These are phyloP conservation scores for Poecilobothrus nobilitatus DNA, from an alignment of 2,888 invertebrate species.

Conservation along the genomic window DNA sequence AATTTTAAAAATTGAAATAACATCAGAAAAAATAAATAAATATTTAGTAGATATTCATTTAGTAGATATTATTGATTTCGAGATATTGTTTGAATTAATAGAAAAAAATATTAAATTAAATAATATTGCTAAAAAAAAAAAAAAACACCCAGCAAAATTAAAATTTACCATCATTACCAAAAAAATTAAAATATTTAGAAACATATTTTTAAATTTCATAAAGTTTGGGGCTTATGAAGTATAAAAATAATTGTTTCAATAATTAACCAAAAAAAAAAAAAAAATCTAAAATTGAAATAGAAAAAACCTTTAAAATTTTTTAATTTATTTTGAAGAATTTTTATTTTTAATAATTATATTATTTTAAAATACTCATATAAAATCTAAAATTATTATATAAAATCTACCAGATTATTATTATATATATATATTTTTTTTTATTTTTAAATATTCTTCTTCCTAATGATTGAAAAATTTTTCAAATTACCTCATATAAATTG, in stretches of 20 bases:
- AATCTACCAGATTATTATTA: too few relatives aligned
- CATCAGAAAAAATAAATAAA: neutral
- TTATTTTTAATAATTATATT: neutral
- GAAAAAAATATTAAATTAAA: neutral
- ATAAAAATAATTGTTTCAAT: constrained; percentile 13
- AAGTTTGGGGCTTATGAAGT: constrained; percentile 32
- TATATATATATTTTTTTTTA: too few relatives aligned
- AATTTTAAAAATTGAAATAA: too few relatives aligned
- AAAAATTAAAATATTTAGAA: constrained; percentile 11
- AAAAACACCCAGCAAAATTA: neutral
- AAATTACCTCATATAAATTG: neutral
- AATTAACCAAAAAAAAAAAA: neutral
- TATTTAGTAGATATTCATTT: neutral
- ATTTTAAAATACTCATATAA: neutral
- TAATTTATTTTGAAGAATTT: neutral
- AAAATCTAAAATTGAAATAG: neutral
- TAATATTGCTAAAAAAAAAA: neutral
- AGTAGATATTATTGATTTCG: too few relatives aligned
- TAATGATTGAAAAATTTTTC: neutral
- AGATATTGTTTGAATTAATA: neutral
- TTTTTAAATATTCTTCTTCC: too few relatives aligned
- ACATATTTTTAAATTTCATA: constrained; percentile 25
- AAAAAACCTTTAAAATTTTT: neutral
- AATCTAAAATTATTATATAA: neutral
- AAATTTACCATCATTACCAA: neutral